Evolutionary conservation across 2,888 invertebrate genomes (phyloP).

Genomic region (Drosophila dives): DNA sequence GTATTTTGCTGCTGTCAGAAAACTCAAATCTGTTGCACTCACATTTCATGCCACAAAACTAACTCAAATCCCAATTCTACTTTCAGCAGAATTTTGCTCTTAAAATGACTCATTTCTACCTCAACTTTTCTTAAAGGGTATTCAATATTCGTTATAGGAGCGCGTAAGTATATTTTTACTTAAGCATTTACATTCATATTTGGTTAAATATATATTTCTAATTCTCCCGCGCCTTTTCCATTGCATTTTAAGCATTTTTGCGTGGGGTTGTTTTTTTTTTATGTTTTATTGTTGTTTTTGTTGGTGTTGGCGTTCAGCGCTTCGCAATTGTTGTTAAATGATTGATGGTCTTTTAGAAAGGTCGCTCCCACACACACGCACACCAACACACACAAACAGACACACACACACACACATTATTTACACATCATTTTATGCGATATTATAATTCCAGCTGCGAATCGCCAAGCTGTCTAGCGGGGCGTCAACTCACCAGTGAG

Average conservation of each 20-base stretch:
- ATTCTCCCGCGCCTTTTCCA: slow-evolving; percentile 47
- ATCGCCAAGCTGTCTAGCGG: slow-evolving; percentile 68
- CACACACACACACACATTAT: slow-evolving; percentile 45
- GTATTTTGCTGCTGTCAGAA: background rate
- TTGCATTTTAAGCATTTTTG: slow-evolving; percentile 23
- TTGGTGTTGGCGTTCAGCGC: slow-evolving; percentile 66
- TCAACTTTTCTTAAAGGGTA: slow-evolving; percentile 6
- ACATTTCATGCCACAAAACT: background rate
- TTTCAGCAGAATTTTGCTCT: background rate
- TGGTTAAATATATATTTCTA: slow-evolving; percentile 56
- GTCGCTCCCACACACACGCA: slow-evolving; percentile 51
- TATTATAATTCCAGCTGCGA: slow-evolving; percentile 56
- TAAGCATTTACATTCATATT: slow-evolving; percentile 74
- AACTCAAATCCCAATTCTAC: too few species aligned
- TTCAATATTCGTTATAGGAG: background rate
- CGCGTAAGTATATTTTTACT: background rate
- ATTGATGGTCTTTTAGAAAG: slow-evolving; percentile 68
- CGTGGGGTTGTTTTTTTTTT: slow-evolving; percentile 51
- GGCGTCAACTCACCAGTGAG: slow-evolving; percentile 52
- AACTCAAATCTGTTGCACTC: background rate
- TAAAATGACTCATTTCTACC: background rate
- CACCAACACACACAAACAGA: slow-evolving; percentile 30
- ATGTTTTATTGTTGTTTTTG: slow-evolving; percentile 36
- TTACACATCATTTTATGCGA: slow-evolving; percentile 63
- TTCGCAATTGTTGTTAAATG: slow-evolving; percentile 70